phyloP scores from a whole-genome alignment of 2,113 vertebrate species.

The cattle (Bos taurus) region DNA sequence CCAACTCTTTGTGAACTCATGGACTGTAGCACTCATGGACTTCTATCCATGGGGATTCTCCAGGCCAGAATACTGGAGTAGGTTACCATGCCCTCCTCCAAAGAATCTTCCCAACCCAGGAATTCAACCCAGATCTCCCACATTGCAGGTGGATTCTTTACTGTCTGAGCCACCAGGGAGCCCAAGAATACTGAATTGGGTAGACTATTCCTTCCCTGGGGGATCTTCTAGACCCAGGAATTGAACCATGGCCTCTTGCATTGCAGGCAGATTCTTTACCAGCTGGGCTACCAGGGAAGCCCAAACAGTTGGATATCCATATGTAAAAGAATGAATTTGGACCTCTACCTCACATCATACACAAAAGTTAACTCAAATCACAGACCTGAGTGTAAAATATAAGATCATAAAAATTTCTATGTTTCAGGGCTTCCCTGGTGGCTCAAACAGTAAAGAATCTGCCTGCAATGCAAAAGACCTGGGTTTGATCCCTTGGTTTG shows the following conservation, averaged over 20 bases:
- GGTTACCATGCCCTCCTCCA: background rate
- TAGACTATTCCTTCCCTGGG: background rate
- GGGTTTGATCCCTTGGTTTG: background rate
- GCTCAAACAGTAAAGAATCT: background rate
- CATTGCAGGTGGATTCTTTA: background rate
- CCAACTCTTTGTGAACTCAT: background rate
- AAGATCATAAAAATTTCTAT: background rate
- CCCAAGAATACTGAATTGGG: background rate
- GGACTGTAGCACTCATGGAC: background rate
- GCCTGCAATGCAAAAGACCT: background rate
- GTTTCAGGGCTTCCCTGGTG: background rate
- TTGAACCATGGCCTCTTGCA: background rate
- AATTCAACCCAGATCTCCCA: background rate
- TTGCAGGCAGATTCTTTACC: background rate
- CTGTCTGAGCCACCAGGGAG: background rate
- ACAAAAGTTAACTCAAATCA: background rate
- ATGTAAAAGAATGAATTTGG: background rate
- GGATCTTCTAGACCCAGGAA: background rate
- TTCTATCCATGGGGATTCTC: background rate
- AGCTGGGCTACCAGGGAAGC: background rate
- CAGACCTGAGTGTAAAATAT: background rate
- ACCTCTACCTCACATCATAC: background rate
- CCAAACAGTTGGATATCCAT: background rate
- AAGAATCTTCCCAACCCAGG: background rate
- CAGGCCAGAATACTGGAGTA: background rate